Evolutionary conservation across 2,113 vertebrate species (phyloP).

Genomic region (Rhynchopsitta pachyrhyncha): DNA sequence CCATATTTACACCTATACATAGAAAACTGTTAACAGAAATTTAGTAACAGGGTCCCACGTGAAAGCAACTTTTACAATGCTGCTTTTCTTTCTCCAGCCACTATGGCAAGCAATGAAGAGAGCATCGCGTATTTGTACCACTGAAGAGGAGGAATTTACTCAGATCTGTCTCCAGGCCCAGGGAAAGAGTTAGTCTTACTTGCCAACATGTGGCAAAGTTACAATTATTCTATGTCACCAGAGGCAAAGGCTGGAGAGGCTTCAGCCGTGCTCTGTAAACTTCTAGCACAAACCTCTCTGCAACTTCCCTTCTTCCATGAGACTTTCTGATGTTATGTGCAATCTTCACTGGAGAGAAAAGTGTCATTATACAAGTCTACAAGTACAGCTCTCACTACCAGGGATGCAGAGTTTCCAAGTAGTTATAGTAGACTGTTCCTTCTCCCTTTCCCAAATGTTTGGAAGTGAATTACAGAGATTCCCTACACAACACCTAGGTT

Average conservation of each 20-base stretch:
- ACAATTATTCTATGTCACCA: neutral
- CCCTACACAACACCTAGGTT: neutral
- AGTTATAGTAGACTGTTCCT: neutral
- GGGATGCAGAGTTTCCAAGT: neutral
- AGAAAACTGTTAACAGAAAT: neutral
- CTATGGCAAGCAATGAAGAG: neutral
- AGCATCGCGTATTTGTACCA: neutral
- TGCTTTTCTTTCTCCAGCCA: neutral
- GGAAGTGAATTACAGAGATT: neutral
- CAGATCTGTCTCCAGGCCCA: neutral
- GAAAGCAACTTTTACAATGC: fast-evolving
- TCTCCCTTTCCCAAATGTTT: neutral
- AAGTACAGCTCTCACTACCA: neutral
- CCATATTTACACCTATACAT: neutral
- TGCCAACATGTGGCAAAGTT: fast-evolving
- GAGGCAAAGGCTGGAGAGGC: neutral
- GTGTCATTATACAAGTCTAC: neutral
- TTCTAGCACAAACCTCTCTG: neutral
- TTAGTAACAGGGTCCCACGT: neutral
- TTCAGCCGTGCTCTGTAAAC: neutral
- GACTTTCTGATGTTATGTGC: neutral
- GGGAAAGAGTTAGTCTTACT: neutral
- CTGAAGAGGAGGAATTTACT: neutral
- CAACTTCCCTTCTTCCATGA: neutral
- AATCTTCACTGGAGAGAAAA: neutral